Conservation (phyloP, 1,140 invertebrate species). For the Atta colombica region DNA sequence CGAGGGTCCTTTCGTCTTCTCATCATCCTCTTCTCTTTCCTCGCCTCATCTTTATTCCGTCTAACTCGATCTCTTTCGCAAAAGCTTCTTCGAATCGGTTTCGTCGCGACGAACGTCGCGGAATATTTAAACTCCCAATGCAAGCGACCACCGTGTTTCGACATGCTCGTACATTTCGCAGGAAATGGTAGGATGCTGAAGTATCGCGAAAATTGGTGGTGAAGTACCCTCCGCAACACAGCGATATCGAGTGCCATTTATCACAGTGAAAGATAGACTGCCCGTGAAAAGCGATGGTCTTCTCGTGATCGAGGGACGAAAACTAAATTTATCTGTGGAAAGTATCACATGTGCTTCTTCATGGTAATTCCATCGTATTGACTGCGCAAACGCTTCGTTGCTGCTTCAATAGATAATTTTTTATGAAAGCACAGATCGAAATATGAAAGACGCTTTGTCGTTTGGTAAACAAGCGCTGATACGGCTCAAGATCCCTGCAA, state of each 20-base stretch:
- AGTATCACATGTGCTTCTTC: background rate
- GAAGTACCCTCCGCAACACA: constrained; percentile 30
- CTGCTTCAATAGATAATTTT: constrained; percentile 4
- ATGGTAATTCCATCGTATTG: background rate
- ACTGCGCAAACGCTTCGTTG: background rate
- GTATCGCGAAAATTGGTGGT: constrained; percentile 50
- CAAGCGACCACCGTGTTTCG: constrained; percentile 43
- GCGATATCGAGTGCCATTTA: constrained; percentile 54
- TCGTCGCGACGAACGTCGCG: constrained; percentile 50
- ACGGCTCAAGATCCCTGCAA: background rate
- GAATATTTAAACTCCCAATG: constrained; percentile 71
- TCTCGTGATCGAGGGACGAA: constrained; percentile 35
- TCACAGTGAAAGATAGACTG: constrained; percentile 46
- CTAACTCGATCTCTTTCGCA: constrained; percentile 11
- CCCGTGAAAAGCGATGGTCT: constrained; percentile 45
- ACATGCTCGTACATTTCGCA: constrained; percentile 44
- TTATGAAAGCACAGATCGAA: background rate
- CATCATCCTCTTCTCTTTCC: constrained; percentile 13
- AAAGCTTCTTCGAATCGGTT: constrained; percentile 73
- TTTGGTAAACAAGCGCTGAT: constrained; percentile 19
- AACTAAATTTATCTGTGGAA: constrained; percentile 40
- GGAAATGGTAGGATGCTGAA: constrained; percentile 61
- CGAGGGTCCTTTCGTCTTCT: constrained; percentile 47
- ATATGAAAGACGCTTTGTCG: constrained; percentile 20
- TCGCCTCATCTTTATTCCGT: background rate